phyloP scores from a whole-genome alignment of 2,113 vertebrate species.

The Gallinago paraguaiae region DNA sequence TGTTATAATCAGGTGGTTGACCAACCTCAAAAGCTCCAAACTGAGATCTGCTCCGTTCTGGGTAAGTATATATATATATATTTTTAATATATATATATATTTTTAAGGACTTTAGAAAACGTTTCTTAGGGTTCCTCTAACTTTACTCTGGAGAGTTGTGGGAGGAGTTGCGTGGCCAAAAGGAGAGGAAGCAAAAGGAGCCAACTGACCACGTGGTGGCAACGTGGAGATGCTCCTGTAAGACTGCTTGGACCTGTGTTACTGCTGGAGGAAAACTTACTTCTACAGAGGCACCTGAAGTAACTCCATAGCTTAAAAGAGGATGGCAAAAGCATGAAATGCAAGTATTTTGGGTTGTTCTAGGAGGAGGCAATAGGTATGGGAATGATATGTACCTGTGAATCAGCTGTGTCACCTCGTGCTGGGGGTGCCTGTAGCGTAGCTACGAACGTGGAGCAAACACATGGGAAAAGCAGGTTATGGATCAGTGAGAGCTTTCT shows the following conservation, averaged over 20 bases:
- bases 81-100: background rate
- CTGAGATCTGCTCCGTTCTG: background rate
- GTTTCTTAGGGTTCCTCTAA: background rate
- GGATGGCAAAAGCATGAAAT: background rate
- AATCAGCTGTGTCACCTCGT: background rate
- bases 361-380: background rate
- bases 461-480: background rate
- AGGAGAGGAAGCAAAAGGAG: background rate
- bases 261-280: background rate
- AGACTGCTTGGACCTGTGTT: background rate
- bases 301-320: background rate
- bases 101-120: background rate
- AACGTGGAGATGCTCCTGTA: background rate
- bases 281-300: background rate
- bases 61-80: accelerated
- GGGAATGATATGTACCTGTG: background rate
- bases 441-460: background rate
- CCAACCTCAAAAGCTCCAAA: background rate
- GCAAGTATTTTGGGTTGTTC: background rate
- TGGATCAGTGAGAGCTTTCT: background rate
- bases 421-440: background rate
- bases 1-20: background rate
- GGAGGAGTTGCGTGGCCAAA: background rate
- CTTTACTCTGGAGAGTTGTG: background rate
- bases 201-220: background rate